Conservation (phyloP, 2,797 vertebrate genomes). For the Tympanoctomys barrerae region DNA sequence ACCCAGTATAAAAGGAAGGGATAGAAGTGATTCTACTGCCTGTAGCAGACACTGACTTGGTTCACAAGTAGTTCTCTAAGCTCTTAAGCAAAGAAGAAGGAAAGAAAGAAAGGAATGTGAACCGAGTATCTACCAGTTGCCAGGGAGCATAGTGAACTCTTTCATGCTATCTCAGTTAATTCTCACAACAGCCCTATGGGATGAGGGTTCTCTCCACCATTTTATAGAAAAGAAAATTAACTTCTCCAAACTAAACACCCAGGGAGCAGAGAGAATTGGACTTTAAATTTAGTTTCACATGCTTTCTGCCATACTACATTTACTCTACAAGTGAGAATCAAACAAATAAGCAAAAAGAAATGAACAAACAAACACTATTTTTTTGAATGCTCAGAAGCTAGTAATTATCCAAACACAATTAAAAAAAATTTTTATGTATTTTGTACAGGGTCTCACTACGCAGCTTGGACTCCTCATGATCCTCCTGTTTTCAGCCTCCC, state of each 20-base stretch:
- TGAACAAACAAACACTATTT: not conserved
- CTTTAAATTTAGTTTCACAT: not conserved
- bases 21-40: not conserved
- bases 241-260: not conserved
- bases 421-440: no score
- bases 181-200: not conserved
- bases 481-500: no score
- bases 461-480: no score
- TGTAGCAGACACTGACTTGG: not conserved
- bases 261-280: not conserved
- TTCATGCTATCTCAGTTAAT: not conserved
- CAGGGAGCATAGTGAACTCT: not conserved
- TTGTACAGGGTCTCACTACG: no score
- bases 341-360: not conserved
- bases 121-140: not conserved
- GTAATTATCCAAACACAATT: slow-evolving; percentile 3
- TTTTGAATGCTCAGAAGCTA: not conserved
- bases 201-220: not conserved
- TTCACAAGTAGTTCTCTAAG: not conserved
- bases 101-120: not conserved
- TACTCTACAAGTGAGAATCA: not conserved
- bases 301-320: not conserved
- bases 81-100: slow-evolving; percentile 20
- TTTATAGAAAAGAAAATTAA: not conserved
- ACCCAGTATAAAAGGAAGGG: not conserved